phyloP scores from a whole-genome alignment of 2,888 invertebrate genomes.

The Papilio protenor region DNA sequence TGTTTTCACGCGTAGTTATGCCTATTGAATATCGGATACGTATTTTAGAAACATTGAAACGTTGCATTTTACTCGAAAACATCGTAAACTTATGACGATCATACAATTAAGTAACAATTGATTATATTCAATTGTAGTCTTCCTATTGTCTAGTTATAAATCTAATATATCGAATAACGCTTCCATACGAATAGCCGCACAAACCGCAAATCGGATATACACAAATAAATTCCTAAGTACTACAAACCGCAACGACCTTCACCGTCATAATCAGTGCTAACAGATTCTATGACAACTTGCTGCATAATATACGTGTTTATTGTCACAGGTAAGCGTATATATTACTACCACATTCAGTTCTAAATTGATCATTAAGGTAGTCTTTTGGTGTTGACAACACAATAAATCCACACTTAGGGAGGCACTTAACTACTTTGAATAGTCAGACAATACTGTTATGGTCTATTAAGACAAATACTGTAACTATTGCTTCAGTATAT shows the following conservation, averaged over 20 bases:
- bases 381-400: too few species aligned
- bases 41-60: background rate
- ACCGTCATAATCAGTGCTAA: constrained; percentile 27
- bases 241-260: constrained; percentile 34
- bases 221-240: constrained; percentile 2
- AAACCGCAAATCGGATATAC: constrained; percentile 20
- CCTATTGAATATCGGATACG: background rate
- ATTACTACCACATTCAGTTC: background rate
- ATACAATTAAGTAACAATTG: background rate
- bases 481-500: too few species aligned
- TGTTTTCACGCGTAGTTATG: background rate
- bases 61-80: background rate
- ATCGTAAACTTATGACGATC: background rate
- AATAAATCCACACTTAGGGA: too few species aligned
- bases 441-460: too few species aligned
- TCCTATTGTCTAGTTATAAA: background rate
- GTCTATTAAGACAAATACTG: too few species aligned
- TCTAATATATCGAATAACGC: constrained; percentile 26
- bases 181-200: constrained; percentile 2
- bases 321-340: background rate
- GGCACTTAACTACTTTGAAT: too few species aligned
- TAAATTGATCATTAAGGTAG: too few species aligned
- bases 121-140: background rate
- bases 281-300: constrained; percentile 28
- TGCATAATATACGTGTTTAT: constrained; percentile 10